Evolutionary conservation across 2,888 invertebrate species (phyloP).

Genomic region (Noctua pronuba): DNA sequence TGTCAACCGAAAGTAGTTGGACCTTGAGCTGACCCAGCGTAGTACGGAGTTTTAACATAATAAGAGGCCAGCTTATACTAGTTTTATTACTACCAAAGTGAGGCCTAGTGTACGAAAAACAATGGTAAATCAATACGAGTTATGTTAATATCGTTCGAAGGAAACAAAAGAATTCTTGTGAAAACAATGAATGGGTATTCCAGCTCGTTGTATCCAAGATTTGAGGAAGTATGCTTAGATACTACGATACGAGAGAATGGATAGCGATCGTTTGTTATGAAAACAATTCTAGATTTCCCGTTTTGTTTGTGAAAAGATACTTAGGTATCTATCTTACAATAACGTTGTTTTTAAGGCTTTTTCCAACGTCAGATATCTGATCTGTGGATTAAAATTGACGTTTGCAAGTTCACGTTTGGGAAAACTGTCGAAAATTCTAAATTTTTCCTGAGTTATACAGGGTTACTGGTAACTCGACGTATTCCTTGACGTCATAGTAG

Average conservation of each 20-base stretch:
- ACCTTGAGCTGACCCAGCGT: neutral
- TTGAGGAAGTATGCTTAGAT: neutral
- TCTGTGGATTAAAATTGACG: neutral
- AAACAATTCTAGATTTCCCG: neutral
- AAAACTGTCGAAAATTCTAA: neutral
- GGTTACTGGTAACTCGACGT: too few relatives aligned
- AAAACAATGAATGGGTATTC: neutral
- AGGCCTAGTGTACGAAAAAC: neutral
- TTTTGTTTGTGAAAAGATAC: neutral
- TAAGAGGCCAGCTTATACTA: neutral
- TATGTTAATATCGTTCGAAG: neutral
- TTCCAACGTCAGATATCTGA: neutral
- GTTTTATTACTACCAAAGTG: neutral
- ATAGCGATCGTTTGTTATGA: neutral
- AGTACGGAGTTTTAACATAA: neutral
- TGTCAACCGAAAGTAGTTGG: neutral
- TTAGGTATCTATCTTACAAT: neutral
- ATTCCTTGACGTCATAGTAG: too few relatives aligned
- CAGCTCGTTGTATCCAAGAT: slow-evolving; percentile 1
- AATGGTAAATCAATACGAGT: slow-evolving; percentile 26
- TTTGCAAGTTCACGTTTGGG: neutral
- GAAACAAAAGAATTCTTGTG: slow-evolving; percentile 4
- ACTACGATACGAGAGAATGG: neutral
- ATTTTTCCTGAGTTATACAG: neutral
- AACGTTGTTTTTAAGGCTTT: neutral